Evolutionary conservation across 2,113 vertebrate genomes (phyloP).

Genomic region (Ornithorhynchus anatinus): DNA sequence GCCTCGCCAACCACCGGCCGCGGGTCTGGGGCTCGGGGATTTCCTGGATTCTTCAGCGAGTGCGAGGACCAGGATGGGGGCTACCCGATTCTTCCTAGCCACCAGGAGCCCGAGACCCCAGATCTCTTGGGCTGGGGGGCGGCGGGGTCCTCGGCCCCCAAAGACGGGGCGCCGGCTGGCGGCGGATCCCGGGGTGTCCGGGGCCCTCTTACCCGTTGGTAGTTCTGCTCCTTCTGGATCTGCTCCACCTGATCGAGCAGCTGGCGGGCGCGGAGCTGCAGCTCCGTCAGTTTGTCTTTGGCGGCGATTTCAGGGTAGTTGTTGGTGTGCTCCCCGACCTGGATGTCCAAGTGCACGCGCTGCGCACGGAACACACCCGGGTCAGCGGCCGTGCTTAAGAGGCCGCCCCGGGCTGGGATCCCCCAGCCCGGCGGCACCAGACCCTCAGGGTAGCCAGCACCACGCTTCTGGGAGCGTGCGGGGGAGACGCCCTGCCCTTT

Average conservation of each 20-base stretch:
- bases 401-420: neutral
- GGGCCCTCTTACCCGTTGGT: slow-evolving; percentile 83
- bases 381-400: neutral
- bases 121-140: no score
- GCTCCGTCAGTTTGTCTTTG: slow-evolving; percentile 91
- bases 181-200: neutral
- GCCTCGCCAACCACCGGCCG: no score
- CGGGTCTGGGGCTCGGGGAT: neutral
- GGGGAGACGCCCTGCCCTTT: no score
- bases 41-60: neutral
- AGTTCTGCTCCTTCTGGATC: slow-evolving; percentile 97
- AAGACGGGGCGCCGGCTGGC: neutral
- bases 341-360: slow-evolving; percentile 93
- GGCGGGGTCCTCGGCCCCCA: neutral
- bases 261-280: slow-evolving; percentile 90
- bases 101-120: neutral
- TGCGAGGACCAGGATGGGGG: neutral
- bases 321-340: slow-evolving; percentile 93
- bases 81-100: neutral
- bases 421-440: neutral
- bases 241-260: slow-evolving; percentile 94
- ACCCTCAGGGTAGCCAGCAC: no score
- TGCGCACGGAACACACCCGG: slow-evolving; percentile 37
- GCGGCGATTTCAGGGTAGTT: slow-evolving; percentile 96
- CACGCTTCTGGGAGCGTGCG: no score